Conservation (phyloP, 2,888 invertebrate species). For the Branchellion lobata region DNA sequence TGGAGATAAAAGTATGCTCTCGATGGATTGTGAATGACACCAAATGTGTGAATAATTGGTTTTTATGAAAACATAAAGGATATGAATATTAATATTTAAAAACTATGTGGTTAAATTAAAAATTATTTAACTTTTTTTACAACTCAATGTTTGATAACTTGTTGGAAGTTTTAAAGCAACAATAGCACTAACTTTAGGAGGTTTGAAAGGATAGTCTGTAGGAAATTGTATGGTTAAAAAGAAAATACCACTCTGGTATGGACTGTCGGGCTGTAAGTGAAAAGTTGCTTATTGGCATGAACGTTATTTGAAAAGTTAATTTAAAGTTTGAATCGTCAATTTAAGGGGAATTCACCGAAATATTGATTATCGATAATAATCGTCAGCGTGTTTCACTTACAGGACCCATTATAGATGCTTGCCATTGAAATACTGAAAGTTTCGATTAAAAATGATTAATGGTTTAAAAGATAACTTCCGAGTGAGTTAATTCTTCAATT, state of each 20-base stretch:
- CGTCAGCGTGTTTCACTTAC: conserved; percentile 59
- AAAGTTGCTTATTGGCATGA: too few species aligned
- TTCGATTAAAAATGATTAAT: conserved; percentile 8
- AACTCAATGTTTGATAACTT: too few species aligned
- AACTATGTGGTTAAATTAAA: too few species aligned
- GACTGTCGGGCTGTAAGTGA: conserved; percentile 85
- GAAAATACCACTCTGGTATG: conserved; percentile 99
- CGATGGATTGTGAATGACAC: background rate
- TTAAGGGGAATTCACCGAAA: too few species aligned
- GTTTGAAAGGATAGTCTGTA: conserved; percentile 99
- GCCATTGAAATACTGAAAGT: conserved; percentile 93
- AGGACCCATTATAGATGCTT: conserved; percentile 99
- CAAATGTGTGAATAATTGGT: background rate
- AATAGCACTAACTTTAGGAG: conserved; percentile 74
- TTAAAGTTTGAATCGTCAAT: background rate
- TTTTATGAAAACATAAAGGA: background rate
- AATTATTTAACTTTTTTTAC: too few species aligned
- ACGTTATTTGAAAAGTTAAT: too few species aligned
- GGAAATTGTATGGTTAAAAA: conserved; percentile 99
- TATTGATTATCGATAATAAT: too few species aligned
- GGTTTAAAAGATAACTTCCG: too few species aligned
- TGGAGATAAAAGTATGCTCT: background rate
- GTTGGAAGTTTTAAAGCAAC: too few species aligned
- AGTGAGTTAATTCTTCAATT: too few species aligned
- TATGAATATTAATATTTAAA: background rate